Percentiles rank a stretch among this genome's conserved stretches.
Conservation (phyloP, 2,113 vertebrate genomes). For the Notothenia rossii region DNA sequence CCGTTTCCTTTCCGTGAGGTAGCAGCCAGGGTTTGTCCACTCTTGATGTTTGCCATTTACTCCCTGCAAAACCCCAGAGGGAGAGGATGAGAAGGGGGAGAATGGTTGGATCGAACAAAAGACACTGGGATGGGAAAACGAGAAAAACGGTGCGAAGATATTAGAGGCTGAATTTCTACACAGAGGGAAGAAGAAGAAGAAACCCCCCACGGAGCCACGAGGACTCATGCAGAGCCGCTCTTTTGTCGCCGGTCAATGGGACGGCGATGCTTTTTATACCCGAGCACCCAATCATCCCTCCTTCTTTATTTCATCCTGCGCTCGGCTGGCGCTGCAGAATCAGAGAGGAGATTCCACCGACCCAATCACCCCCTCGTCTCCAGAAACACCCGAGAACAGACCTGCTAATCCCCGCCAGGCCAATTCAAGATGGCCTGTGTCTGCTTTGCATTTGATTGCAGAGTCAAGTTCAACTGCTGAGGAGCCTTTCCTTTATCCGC, state of each 20-base stretch:
- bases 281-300: slow-evolving; percentile 51
- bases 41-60: slow-evolving; percentile 68
- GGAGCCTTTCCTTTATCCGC: slow-evolving; percentile 21
- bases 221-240: slow-evolving; percentile 50
- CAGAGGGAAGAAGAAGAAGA: slow-evolving; percentile 40
- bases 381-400: slow-evolving; percentile 53
- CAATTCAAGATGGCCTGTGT: slow-evolving; percentile 63
- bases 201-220: slow-evolving; percentile 49
- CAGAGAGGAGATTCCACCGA: slow-evolving; percentile 53
- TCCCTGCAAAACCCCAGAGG: slow-evolving; percentile 46
- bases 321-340: slow-evolving; percentile 59
- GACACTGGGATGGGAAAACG: slow-evolving; percentile 37
- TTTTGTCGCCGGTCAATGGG: slow-evolving; percentile 70
- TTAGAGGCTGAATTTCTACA: slow-evolving; percentile 39
- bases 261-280: slow-evolving; percentile 73
- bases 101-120: slow-evolving; percentile 42
- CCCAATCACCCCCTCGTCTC: slow-evolving; percentile 57
- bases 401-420: slow-evolving; percentile 54
- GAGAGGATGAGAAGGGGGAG: slow-evolving; percentile 33
- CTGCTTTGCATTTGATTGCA: slow-evolving; percentile 61
- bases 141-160: slow-evolving; percentile 51
- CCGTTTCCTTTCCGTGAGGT: slow-evolving; percentile 48
- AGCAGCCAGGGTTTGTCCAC: slow-evolving; percentile 59
- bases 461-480: slow-evolving; percentile 46
- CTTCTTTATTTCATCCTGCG: slow-evolving; percentile 59